These are phyloP conservation scores for Drosophila paulistorum DNA, from an alignment of 1,140 invertebrate species.

Conservation along the genomic window DNA sequence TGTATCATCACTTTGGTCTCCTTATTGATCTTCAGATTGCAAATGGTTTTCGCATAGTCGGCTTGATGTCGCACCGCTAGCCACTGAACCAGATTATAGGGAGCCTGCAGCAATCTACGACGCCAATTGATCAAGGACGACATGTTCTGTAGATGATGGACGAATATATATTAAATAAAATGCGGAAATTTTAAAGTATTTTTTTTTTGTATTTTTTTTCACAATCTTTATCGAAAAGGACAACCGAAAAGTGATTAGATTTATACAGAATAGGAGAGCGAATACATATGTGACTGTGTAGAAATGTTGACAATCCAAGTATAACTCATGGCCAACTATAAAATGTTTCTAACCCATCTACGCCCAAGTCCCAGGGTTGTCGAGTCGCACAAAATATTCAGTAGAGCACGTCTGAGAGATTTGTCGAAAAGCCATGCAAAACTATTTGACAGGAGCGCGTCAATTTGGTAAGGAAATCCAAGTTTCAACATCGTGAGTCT, in stretches of 20 bases:
- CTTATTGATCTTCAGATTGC: constrained; percentile 91
- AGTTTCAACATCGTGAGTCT: no score
- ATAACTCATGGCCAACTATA: neutral
- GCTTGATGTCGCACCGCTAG: constrained; percentile 29
- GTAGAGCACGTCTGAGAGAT: no score
- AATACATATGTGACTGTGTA: neutral
- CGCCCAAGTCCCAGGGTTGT: no score
- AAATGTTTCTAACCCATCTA: no score
- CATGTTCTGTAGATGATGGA: neutral
- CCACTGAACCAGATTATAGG: neutral
- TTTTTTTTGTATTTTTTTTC: neutral
- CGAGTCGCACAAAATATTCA: no score
- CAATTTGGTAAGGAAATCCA: no score
- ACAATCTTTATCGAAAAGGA: neutral
- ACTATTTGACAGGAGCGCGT: no score
- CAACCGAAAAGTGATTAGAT: neutral
- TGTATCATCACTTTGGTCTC: constrained; percentile 98
- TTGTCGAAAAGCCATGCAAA: no score
- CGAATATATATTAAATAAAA: neutral
- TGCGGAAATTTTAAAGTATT: neutral
- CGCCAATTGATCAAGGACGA: constrained; percentile 20
- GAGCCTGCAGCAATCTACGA: neutral
- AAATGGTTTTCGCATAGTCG: constrained; percentile 89
- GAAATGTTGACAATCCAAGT: neutral
- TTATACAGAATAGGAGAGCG: constrained; percentile 4